Evolutionary conservation across 1,140 invertebrate species (phyloP), one percentile per base, ranked within the genome.

Genomic region (Scylla paramamosain): DNA sequence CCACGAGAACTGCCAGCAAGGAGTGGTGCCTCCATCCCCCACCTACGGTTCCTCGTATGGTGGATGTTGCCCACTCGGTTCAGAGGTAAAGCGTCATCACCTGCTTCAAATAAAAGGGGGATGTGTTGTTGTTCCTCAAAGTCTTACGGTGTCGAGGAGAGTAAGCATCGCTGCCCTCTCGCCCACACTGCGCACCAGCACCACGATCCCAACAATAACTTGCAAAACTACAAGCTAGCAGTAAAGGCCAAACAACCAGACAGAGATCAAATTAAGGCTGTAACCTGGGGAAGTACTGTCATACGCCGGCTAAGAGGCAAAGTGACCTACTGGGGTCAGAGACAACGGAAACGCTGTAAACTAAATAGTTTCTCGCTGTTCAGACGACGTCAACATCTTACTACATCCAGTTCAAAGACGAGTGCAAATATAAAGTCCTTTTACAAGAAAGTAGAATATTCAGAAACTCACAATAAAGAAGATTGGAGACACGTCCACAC

Each of bases 181-280:
- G 67, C 52, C 25, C 28, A 20, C 90, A 67, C 52, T 32, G 8
- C 52, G 7, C 29, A 20, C 10, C 45, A n/a, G 25, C 28, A 39
- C 29, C 52, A 91, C 31, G 90, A 91, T n/a, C 67, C 16, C 29
- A 91, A 91, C 16, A 91, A 91, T 77, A 91, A 91, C 39, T 32
- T 77, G 1, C 52, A 77, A 77, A 91, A 67, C 31, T 32, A 16
- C 32, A 91, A 32, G 32, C 14, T 77, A 4, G 12, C 29, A 29
- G 7, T 28, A 77, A 59, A 77, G 20, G 14, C n/a, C 14, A 20
- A 77, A 91, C 28, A 32, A 6, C 52, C n/a, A 77, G 67, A 77
- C 20, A 77, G 14, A 39, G 29, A 25, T 3, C 52, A n/a, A 91
- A 39, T 14, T 4, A 20, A 39, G 4, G n/a, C 20, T 20, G 16